These are phyloP conservation scores for Linhomoeus sp. DNA, from an alignment of 2,888 invertebrate species.

Conservation along the genomic window DNA sequence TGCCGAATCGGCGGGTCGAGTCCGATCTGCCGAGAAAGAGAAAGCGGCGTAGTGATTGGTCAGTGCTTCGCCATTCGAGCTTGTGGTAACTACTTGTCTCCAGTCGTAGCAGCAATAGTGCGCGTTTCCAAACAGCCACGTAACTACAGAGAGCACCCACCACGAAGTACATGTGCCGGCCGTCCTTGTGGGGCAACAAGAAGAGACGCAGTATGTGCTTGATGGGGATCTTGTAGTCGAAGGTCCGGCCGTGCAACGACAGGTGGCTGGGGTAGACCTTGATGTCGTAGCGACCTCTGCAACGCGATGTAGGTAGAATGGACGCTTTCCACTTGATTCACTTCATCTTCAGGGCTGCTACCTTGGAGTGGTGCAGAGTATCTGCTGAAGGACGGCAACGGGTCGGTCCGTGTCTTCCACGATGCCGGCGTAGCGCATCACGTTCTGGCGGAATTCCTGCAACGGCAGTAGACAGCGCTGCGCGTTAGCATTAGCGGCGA, in stretches of 20 bases:
- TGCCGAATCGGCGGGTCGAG: conserved; percentile 98
- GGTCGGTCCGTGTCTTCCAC: conserved; percentile 90
- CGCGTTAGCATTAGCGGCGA: no score
- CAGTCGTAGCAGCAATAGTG: no score
- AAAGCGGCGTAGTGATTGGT: no score
- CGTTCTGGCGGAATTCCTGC: conserved; percentile 80
- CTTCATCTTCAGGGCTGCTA: conserved; percentile 23
- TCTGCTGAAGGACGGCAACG: conserved; percentile 82
- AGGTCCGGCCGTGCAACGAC: conserved; percentile 89
- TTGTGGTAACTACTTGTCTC: no score
- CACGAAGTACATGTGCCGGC: conserved; percentile 93
- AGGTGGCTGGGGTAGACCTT: conserved; percentile 74
- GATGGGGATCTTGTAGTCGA: conserved; percentile 98
- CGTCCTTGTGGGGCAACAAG: conserved; percentile 84
- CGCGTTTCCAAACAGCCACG: no score
- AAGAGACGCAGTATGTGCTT: conserved; percentile 83
- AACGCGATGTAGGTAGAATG: conserved; percentile 57
- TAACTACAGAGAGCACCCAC: no score
- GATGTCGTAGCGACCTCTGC: conserved; percentile 82
- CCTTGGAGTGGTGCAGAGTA: conserved; percentile 95
- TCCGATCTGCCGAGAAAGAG: conserved; percentile 40
- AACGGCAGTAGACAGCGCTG: no score
- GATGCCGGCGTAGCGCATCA: conserved; percentile 89
- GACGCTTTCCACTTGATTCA: conserved; percentile 49
- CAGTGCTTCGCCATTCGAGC: no score